phyloP scores from a whole-genome alignment of 2,113 vertebrate species.

The Ophiodon elongatus region DNA sequence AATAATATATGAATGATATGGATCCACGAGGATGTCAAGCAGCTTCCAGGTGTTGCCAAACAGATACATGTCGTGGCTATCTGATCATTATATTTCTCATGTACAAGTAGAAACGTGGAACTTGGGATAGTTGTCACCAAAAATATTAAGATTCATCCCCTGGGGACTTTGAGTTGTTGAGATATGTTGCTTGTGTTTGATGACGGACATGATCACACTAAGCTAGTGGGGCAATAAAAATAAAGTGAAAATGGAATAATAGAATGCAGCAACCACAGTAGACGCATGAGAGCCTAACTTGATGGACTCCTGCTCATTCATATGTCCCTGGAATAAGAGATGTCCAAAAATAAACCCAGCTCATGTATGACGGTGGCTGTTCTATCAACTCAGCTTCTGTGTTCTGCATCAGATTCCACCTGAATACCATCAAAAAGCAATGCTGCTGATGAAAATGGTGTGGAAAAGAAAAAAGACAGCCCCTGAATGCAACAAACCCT shows the following conservation, averaged over 20 bases:
- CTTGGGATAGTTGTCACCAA: neutral
- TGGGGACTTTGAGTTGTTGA: too few species aligned
- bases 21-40: too few species aligned
- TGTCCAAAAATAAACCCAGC: neutral
- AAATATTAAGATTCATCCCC: neutral
- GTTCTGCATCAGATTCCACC: conserved; percentile 19
- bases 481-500: conserved; percentile 25
- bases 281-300: neutral
- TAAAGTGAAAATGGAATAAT: neutral
- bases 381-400: conserved; percentile 41
- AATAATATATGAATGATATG: too few species aligned
- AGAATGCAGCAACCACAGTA: neutral
- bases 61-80: too few species aligned
- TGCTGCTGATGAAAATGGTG: conserved; percentile 8
- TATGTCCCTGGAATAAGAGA: neutral
- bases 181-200: too few species aligned
- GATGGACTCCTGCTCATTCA: neutral
- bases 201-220: neutral
- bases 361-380: neutral
- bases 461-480: conserved; percentile 61
- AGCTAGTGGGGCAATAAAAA: too few species aligned
- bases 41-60: too few species aligned
- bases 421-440: conserved; percentile 26
- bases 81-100: neutral
- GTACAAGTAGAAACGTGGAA: neutral